phyloP scores from a whole-genome alignment of 2,113 vertebrate species.

The Mesitornis unicolor region DNA sequence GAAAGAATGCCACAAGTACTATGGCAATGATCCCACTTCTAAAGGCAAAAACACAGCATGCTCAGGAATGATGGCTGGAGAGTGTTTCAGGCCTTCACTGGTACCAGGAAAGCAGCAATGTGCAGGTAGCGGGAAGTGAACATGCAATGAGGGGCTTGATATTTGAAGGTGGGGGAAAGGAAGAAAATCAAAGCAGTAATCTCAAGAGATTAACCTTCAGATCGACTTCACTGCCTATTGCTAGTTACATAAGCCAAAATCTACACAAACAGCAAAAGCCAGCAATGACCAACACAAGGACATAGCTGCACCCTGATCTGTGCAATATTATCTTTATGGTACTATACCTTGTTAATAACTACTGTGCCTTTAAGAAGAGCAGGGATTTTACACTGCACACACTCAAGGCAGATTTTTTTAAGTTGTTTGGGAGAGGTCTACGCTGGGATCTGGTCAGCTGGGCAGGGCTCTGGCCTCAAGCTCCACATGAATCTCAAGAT shows the following conservation, averaged over 20 bases:
- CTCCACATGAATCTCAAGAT: neutral
- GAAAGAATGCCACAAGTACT: neutral
- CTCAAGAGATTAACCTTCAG: neutral
- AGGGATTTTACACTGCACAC: neutral
- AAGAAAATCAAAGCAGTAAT: neutral
- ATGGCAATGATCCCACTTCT: neutral
- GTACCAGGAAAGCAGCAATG: neutral
- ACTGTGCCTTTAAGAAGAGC: neutral
- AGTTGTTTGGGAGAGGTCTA: neutral
- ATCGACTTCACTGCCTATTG: neutral
- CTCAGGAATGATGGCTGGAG: neutral
- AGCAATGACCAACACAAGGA: neutral
- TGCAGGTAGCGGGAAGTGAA: neutral
- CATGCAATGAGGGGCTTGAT: neutral
- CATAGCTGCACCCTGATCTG: rapidly evolving
- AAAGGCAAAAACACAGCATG: neutral
- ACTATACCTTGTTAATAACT: neutral
- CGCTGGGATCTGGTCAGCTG: neutral
- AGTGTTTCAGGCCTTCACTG: neutral
- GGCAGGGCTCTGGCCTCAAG: neutral
- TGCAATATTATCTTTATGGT: neutral
- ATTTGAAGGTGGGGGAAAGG: neutral
- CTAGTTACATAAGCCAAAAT: neutral
- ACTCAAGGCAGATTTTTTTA: neutral
- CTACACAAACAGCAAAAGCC: neutral